phyloP scores from a whole-genome alignment of 2,797 vertebrate genomes.

The Salmo trutta region DNA sequence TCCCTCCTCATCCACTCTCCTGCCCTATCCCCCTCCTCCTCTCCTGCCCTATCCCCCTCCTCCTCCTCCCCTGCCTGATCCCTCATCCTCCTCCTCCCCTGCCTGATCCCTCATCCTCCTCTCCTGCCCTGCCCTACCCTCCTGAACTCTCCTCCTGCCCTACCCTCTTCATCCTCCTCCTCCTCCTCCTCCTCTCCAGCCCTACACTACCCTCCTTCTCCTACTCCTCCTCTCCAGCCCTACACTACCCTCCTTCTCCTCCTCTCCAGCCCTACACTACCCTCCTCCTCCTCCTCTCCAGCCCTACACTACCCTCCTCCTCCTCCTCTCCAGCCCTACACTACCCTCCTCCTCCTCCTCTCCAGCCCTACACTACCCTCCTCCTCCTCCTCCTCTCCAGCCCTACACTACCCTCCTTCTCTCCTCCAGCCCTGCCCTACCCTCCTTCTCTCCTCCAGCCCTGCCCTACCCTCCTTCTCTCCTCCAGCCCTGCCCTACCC shows the following conservation, averaged over 20 bases:
- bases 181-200: too few species aligned
- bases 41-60: background rate
- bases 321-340: background rate
- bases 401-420: too few species aligned
- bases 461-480: too few species aligned
- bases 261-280: background rate
- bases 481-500: background rate
- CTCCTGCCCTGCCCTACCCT: slow-evolving; percentile 21
- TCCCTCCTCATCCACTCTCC: background rate
- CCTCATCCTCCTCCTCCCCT: too few species aligned
- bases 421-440: background rate
- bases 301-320: background rate
- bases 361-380: slow-evolving; percentile 6
- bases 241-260: background rate
- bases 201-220: background rate
- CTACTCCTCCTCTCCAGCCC: background rate
- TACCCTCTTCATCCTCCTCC: too few species aligned
- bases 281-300: too few species aligned
- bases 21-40: background rate
- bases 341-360: background rate
- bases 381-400: slow-evolving; percentile 17
- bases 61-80: too few species aligned
- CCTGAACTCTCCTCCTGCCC: background rate
- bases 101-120: background rate
- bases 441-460: too few species aligned